Conservation (phyloP, 2,888 invertebrate genomes). For the Lottia scabra region DNA sequence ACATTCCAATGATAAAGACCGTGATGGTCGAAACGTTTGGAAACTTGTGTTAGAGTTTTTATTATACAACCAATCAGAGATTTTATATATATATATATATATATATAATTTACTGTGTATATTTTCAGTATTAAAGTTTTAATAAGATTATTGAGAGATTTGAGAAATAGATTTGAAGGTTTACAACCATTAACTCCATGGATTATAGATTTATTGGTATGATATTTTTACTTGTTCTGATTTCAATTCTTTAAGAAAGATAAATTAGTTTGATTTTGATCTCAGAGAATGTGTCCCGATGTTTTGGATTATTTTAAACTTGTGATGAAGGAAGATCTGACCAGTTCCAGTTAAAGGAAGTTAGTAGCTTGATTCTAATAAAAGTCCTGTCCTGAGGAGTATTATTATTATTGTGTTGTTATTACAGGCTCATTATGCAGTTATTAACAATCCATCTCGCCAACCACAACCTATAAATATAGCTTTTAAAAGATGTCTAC, state of each 20-base stretch:
- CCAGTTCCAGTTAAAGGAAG: no score
- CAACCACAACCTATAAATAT: conserved; percentile 92
- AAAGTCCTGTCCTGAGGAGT: neutral
- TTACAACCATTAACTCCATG: conserved; percentile 92
- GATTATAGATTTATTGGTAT: conserved; percentile 90
- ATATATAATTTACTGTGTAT: conserved; percentile 6
- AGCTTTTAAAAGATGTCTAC: conserved; percentile 91
- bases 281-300: no score
- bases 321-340: no score
- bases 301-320: no score
- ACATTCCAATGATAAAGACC: no score
- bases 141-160: conserved; percentile 92
- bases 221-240: conserved; percentile 22
- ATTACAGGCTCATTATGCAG: conserved; percentile 87
- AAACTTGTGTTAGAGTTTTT: no score
- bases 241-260: no score
- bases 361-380: no score
- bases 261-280: no score
- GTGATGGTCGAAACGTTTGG: no score
- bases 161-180: conserved; percentile 89
- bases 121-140: conserved; percentile 84
- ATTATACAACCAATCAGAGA: no score
- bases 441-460: conserved; percentile 94
- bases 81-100: no score
- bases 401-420: conserved; percentile 12